These are phyloP conservation scores for Aviceda subcristata DNA, from an alignment of 2,113 vertebrate genomes.

Conservation along the genomic window DNA sequence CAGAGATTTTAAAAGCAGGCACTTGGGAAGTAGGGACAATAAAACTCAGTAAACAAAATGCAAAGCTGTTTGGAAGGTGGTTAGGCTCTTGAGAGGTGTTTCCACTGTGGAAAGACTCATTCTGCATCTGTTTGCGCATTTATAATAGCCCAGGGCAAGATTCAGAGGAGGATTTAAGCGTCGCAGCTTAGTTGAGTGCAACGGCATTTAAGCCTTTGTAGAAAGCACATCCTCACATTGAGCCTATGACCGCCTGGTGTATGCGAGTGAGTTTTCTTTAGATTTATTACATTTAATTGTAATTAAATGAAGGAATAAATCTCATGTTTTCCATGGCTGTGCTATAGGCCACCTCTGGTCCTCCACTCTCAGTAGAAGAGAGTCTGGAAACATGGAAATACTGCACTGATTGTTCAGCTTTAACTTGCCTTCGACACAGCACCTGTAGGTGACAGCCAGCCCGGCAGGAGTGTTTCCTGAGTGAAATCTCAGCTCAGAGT, in stretches of 20 bases:
- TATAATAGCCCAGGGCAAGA: not conserved
- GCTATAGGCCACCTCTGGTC: not conserved
- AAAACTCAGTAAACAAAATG: constrained; percentile 36
- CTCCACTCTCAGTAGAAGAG: not conserved
- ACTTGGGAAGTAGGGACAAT: not conserved
- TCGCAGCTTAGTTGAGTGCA: not conserved
- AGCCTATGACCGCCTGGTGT: not conserved
- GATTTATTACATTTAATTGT: not conserved
- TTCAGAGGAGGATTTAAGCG: not conserved
- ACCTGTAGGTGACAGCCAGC: not conserved
- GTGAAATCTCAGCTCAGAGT: not conserved
- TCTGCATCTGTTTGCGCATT: constrained; percentile 27
- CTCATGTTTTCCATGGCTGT: not conserved
- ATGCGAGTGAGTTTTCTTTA: not conserved
- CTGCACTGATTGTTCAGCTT: not conserved
- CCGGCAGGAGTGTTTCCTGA: not conserved
- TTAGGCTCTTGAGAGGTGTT: constrained; percentile 18
- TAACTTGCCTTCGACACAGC: not conserved
- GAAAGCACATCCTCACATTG: not conserved
- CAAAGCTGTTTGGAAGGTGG: not conserved
- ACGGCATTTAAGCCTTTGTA: not conserved
- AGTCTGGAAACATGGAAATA: not conserved
- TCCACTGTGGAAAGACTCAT: not conserved
- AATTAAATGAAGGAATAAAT: not conserved
- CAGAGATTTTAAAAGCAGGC: not conserved